Percentiles rank a stretch among this genome's conserved stretches.
Evolutionary conservation across 2,888 invertebrate species (phyloP).

Genomic region (Ctenicera cuprea): DNA sequence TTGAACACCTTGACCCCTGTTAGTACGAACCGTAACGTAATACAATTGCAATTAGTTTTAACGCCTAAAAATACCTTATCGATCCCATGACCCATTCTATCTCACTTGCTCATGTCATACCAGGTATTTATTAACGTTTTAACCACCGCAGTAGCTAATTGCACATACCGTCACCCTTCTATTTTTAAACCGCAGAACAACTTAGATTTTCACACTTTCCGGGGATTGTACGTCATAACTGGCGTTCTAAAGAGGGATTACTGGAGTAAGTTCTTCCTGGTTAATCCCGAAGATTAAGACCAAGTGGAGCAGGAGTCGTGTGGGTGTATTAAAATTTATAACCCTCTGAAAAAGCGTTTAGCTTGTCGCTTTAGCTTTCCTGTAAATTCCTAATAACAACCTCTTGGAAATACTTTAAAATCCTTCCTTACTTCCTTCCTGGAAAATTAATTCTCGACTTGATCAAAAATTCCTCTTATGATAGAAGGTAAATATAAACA

Average conservation of each 20-base stretch:
- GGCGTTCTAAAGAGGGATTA: no score
- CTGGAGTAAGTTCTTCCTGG: no score
- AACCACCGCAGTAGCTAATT: slow-evolving; percentile 14
- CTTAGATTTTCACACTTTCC: background rate
- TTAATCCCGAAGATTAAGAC: no score
- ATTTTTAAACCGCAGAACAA: slow-evolving; percentile 7
- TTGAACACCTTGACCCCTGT: slow-evolving; percentile 23
- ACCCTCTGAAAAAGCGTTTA: no score
- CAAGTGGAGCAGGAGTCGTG: no score
- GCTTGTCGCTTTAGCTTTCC: no score
- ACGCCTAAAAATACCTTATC: slow-evolving; percentile 35
- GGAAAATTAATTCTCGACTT: background rate
- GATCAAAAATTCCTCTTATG: slow-evolving; percentile 13
- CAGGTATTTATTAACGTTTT: slow-evolving; percentile 7
- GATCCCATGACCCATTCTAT: slow-evolving; percentile 4
- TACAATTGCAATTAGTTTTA: slow-evolving; percentile 29
- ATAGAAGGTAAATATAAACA: slow-evolving; percentile 5
- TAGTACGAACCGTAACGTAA: slow-evolving; percentile 16
- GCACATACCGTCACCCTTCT: background rate
- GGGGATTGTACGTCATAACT: background rate
- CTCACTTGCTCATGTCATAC: slow-evolving; percentile 9
- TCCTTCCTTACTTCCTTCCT: no score
- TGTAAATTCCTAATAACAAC: no score
- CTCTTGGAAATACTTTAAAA: no score
- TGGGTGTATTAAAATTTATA: no score